Conservation (phyloP, 2,888 invertebrate species). For the Protodeltote pygarga region DNA sequence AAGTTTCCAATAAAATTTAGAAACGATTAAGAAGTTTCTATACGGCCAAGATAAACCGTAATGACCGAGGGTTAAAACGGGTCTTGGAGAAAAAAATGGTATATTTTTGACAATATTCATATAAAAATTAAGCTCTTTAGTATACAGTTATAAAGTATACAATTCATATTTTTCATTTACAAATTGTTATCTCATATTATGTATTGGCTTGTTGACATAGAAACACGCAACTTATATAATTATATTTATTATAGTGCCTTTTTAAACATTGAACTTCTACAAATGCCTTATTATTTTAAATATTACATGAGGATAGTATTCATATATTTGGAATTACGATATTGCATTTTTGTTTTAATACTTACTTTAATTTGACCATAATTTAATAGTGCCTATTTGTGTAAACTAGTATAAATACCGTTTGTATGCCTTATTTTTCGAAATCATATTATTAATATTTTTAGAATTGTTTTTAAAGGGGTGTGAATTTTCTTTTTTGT, state of each 20-base stretch:
- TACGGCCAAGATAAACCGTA: not conserved
- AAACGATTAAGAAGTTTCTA: not conserved
- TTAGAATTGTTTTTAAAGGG: conserved; percentile 10
- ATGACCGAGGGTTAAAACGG: too few relatives aligned
- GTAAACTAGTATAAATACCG: conserved; percentile 52
- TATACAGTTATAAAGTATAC: conserved; percentile 35
- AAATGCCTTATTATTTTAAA: conserved; percentile 54
- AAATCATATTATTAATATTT: conserved; percentile 39
- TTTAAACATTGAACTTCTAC: conserved; percentile 39
- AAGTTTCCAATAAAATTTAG: too few relatives aligned
- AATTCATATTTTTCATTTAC: conserved; percentile 39
- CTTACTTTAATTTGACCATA: conserved; percentile 52
- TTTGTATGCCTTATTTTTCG: conserved; percentile 57
- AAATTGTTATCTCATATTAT: conserved; percentile 30
- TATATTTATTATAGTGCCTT: conserved; percentile 48
- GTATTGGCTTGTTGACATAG: conserved; percentile 40
- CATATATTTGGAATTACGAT: conserved; percentile 44
- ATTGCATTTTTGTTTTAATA: conserved; percentile 53
- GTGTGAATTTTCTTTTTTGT: not conserved
- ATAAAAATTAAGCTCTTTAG: conserved; percentile 12
- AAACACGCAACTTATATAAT: conserved; percentile 33
- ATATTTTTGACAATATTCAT: conserved; percentile 9
- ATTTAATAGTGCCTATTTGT: conserved; percentile 56
- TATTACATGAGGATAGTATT: conserved; percentile 47
- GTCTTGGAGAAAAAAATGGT: not conserved